A percentile compares a stretch with the other conserved stretches of the same genome.
These are phyloP conservation scores for Fragum whitleyi DNA, from an alignment of 2,888 invertebrate genomes.

Conservation along the genomic window DNA sequence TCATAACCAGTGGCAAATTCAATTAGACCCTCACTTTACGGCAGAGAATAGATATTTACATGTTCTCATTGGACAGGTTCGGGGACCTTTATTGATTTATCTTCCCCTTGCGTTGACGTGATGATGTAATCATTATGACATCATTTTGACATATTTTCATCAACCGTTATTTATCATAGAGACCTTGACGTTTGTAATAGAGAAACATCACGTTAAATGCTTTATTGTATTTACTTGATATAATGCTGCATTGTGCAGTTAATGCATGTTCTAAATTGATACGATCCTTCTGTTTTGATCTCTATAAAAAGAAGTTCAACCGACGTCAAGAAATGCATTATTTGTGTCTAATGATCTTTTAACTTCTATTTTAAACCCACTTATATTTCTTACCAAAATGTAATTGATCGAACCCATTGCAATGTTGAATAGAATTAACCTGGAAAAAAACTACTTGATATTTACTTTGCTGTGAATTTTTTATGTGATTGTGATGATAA, in stretches of 20 bases:
- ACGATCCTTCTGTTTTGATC: too few relatives aligned
- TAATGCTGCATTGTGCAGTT: neutral
- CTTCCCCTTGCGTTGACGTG: constrained; percentile 20
- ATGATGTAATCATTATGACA: constrained; percentile 22
- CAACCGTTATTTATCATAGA: constrained; percentile 24
- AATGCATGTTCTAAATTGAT: too few relatives aligned
- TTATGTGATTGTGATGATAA: too few relatives aligned
- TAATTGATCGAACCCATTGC: too few relatives aligned
- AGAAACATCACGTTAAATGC: neutral
- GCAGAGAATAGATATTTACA: constrained; percentile 57
- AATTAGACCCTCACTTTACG: constrained; percentile 57
- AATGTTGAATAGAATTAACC: too few relatives aligned
- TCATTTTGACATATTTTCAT: constrained; percentile 20
- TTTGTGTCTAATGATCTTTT: too few relatives aligned
- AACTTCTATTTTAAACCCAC: too few relatives aligned
- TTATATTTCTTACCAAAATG: too few relatives aligned
- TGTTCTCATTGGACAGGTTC: constrained; percentile 45
- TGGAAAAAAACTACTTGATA: too few relatives aligned
- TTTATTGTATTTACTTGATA: neutral
- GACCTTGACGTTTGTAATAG: neutral
- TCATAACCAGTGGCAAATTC: constrained; percentile 63
- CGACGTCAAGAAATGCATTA: too few relatives aligned
- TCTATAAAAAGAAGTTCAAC: too few relatives aligned
- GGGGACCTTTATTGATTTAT: constrained; percentile 52
- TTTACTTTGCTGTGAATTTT: too few relatives aligned